These are phyloP conservation scores for Chlorodrepanis virens DNA, from an alignment of 2,113 vertebrate species.

Conservation along the genomic window DNA sequence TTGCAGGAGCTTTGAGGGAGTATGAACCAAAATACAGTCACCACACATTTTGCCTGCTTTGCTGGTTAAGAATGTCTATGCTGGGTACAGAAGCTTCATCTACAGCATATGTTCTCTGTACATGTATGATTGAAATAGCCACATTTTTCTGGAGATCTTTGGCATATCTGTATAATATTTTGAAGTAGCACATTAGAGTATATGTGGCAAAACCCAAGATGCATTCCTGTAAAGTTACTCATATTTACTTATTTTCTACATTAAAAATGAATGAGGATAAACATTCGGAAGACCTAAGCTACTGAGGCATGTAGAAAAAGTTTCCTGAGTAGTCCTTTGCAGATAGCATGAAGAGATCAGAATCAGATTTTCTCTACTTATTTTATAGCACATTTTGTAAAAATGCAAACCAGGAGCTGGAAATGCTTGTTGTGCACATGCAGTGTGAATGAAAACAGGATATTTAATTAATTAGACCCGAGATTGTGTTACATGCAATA, in stretches of 20 bases:
- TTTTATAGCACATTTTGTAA: slow-evolving; percentile 11
- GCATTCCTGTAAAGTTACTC: not conserved
- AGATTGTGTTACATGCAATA: not conserved
- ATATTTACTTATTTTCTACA: not conserved
- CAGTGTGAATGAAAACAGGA: not conserved
- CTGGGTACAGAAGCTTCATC: not conserved
- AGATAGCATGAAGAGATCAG: slow-evolving; percentile 20
- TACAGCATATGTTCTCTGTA: not conserved
- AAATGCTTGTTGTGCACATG: not conserved
- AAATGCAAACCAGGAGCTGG: not conserved
- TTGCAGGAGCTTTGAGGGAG: not conserved
- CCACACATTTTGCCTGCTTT: not conserved
- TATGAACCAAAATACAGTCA: slow-evolving; percentile 20
- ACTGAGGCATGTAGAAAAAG: not conserved
- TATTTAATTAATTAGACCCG: not conserved
- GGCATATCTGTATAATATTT: not conserved
- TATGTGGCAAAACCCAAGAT: not conserved
- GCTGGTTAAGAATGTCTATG: not conserved
- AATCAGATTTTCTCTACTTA: slow-evolving; percentile 16
- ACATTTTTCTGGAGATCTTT: slow-evolving; percentile 18
- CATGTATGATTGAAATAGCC: not conserved
- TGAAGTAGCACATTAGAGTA: not conserved
- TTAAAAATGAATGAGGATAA: not conserved
- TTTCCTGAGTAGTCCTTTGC: slow-evolving; percentile 43
- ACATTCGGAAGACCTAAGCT: not conserved